These are phyloP conservation scores for Lycodopsis pacificus DNA, from an alignment of 2,797 vertebrate genomes.

Conservation along the genomic window DNA sequence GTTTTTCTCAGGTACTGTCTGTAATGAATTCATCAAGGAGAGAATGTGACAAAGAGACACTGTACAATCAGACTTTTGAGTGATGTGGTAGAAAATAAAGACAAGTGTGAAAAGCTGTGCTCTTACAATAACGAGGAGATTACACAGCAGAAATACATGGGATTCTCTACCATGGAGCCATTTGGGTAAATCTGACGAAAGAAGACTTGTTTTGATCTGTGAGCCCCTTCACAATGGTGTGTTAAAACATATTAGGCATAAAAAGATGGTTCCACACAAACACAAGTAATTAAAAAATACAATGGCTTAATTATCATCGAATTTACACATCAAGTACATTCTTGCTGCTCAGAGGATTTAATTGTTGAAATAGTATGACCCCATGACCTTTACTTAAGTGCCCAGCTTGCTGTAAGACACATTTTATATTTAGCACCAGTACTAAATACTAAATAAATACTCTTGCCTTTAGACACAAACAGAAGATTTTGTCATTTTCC, in stretches of 20 bases:
- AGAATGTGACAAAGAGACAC: neutral
- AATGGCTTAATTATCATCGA: neutral
- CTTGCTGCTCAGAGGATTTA: neutral
- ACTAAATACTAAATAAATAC: too few species aligned
- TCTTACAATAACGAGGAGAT: conserved; percentile 1
- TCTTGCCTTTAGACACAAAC: too few species aligned
- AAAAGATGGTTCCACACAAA: neutral
- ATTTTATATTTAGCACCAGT: neutral
- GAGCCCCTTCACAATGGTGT: neutral
- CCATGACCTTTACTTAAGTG: neutral
- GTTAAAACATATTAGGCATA: neutral
- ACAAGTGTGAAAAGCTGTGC: conserved; percentile 9
- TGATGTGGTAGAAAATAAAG: neutral
- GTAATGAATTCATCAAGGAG: conserved; percentile 17
- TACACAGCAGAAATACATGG: neutral
- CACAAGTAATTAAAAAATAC: neutral
- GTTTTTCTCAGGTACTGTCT: neutral
- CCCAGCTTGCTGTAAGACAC: neutral
- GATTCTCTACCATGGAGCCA: conserved; percentile 3
- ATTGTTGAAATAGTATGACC: neutral
- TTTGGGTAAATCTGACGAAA: conserved; percentile 3
- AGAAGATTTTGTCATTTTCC: too few species aligned
- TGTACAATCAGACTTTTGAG: conserved; percentile 17
- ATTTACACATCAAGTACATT: neutral
- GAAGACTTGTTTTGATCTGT: neutral